Evolutionary conservation across 2,797 vertebrate genomes (phyloP).

Genomic region (Morelia viridis): DNA sequence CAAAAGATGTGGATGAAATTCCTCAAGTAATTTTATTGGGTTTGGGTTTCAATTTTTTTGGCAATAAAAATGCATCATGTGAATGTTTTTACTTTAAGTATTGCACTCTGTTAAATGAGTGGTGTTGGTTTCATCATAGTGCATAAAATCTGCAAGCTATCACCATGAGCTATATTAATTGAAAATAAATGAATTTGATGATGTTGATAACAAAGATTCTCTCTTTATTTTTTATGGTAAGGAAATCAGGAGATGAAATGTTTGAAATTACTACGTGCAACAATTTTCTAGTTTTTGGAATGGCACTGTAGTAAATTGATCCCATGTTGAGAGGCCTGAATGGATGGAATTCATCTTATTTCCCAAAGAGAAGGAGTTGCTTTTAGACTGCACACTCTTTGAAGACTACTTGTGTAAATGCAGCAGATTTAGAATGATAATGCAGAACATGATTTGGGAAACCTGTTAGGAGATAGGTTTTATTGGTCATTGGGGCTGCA

Average conservation of each 20-base stretch:
- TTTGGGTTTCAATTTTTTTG: neutral
- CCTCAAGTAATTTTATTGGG: neutral
- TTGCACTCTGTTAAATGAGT: neutral
- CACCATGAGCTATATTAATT: neutral
- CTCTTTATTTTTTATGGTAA: neutral
- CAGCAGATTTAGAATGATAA: neutral
- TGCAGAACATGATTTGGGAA: neutral
- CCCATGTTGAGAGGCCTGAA: neutral
- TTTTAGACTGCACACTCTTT: neutral
- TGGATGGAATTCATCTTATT: neutral
- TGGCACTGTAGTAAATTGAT: neutral
- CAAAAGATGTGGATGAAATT: neutral
- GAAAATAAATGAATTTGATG: conserved; percentile 8
- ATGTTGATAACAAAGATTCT: neutral
- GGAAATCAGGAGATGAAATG: neutral
- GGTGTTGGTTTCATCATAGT: neutral
- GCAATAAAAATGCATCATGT: neutral
- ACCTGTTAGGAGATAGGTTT: neutral
- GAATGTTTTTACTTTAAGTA: neutral
- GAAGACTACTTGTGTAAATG: neutral
- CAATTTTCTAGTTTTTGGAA: neutral
- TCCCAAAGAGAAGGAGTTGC: neutral
- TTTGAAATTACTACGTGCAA: neutral
- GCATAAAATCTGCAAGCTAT: neutral
- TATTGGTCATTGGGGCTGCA: neutral